Conservation (phyloP, 2,888 invertebrate species). For the Hofmannophila pseudospretella region DNA sequence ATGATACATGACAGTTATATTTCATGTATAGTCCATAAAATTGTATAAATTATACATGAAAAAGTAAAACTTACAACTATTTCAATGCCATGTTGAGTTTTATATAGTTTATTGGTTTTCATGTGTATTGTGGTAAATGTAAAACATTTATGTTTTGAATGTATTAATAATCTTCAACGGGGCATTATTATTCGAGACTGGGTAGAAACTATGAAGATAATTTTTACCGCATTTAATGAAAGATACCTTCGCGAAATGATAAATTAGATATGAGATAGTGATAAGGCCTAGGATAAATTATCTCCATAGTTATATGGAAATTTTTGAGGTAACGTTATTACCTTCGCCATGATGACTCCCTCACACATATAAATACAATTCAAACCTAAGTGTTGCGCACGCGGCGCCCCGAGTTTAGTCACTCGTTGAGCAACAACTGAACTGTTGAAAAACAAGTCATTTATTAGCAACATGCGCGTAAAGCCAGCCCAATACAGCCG, state of each 20-base stretch:
- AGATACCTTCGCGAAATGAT: not conserved
- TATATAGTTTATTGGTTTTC: not conserved
- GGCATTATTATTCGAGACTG: slow-evolving; percentile 35
- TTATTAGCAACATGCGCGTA: slow-evolving; percentile 76
- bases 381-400: slow-evolving; percentile 77
- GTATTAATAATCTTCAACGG: slow-evolving; percentile 40
- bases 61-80: slow-evolving; percentile 44
- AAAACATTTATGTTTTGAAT: not conserved
- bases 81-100: slow-evolving; percentile 47
- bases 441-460: slow-evolving; percentile 78
- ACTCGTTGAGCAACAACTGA: slow-evolving; percentile 76
- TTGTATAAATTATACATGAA: slow-evolving; percentile 57
- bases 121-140: not conserved
- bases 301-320: slow-evolving; percentile 57
- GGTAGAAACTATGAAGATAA: slow-evolving; percentile 51
- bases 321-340: slow-evolving; percentile 70
- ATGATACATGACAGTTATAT: slow-evolving; percentile 22
- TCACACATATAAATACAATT: slow-evolving; percentile 74
- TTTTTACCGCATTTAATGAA: slow-evolving; percentile 18
- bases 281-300: slow-evolving; percentile 23
- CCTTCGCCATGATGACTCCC: slow-evolving; percentile 72
- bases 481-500: slow-evolving; percentile 64
- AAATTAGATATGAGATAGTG: not conserved
- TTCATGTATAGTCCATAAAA: slow-evolving; percentile 51
- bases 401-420: slow-evolving; percentile 75